A percentile compares a stretch with the other conserved stretches of the same genome.
phyloP scores from a whole-genome alignment of 2,797 vertebrate species.

The Staurois parvus region DNA sequence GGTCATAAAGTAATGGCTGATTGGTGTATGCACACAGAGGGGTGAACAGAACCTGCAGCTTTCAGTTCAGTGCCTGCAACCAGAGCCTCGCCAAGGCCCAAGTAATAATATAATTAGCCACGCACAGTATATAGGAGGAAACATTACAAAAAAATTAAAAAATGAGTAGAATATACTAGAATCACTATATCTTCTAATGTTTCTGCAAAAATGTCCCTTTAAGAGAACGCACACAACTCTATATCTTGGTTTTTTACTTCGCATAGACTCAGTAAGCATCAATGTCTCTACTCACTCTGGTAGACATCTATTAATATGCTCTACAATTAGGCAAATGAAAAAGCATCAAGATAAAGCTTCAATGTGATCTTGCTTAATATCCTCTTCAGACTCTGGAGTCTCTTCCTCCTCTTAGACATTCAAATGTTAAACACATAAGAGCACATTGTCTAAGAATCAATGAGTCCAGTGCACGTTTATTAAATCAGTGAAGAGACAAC shows the following conservation, averaged over 20 bases:
- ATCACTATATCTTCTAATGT: no score
- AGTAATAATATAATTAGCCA: no score
- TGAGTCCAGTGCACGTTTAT: conserved; percentile 28
- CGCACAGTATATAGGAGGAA: no score
- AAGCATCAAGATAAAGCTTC: conserved; percentile 29
- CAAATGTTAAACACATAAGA: conserved; percentile 38
- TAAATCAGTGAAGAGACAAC: conserved; percentile 34
- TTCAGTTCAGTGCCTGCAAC: no score
- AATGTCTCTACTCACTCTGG: not conserved
- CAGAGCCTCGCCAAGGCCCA: no score
- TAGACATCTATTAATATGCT: conserved; percentile 11
- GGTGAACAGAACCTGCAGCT: no score
- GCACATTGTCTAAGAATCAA: conserved; percentile 51
- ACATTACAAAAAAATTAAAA: no score
- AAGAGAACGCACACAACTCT: not conserved
- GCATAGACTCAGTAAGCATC: not conserved
- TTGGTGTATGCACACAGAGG: no score
- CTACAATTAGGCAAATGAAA: conserved; percentile 16
- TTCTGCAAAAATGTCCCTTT: no score
- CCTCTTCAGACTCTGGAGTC: conserved; percentile 27
- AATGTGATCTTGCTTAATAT: conserved; percentile 32
- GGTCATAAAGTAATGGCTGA: no score
- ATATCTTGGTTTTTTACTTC: not conserved
- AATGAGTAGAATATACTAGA: no score
- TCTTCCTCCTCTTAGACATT: conserved; percentile 22